Conservation (phyloP, 2,113 vertebrate genomes). For the Origma solitaria region DNA sequence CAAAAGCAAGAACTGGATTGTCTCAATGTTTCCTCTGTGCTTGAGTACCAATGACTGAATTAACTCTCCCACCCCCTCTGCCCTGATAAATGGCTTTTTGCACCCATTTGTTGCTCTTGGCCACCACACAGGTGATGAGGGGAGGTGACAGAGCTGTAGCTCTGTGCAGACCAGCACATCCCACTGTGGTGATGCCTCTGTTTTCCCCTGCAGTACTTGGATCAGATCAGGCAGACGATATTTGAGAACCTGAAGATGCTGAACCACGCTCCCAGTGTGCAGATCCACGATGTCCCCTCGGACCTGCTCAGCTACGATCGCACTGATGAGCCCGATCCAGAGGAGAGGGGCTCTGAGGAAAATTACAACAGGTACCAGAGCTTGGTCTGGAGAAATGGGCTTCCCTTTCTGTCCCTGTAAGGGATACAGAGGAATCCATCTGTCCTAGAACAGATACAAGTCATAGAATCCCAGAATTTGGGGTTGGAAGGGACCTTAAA, state of each 20-base stretch:
- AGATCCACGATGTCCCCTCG: constrained; percentile 96
- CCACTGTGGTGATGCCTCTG: neutral
- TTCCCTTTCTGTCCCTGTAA: neutral
- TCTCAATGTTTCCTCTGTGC: neutral
- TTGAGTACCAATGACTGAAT: neutral
- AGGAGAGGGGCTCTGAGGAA: constrained; percentile 91
- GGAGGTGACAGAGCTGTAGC: neutral
- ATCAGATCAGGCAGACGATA: constrained; percentile 96
- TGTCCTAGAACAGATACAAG: neutral
- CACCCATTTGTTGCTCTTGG: neutral
- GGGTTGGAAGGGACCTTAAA: neutral
- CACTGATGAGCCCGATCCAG: constrained; percentile 89
- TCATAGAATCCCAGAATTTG: neutral
- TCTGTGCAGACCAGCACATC: neutral
- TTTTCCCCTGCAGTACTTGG: constrained; percentile 82
- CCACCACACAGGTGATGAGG: neutral
- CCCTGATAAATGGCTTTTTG: neutral
- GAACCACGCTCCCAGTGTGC: constrained; percentile 96
- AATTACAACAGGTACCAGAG: constrained; percentile 86
- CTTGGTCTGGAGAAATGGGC: neutral
- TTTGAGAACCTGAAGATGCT: constrained; percentile 99
- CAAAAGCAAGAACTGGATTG: neutral
- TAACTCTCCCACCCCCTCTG: neutral
- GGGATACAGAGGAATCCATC: neutral
- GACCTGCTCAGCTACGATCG: constrained; percentile 95